Conservation (phyloP, 2,797 vertebrate genomes). For the Alouatta caraya region DNA sequence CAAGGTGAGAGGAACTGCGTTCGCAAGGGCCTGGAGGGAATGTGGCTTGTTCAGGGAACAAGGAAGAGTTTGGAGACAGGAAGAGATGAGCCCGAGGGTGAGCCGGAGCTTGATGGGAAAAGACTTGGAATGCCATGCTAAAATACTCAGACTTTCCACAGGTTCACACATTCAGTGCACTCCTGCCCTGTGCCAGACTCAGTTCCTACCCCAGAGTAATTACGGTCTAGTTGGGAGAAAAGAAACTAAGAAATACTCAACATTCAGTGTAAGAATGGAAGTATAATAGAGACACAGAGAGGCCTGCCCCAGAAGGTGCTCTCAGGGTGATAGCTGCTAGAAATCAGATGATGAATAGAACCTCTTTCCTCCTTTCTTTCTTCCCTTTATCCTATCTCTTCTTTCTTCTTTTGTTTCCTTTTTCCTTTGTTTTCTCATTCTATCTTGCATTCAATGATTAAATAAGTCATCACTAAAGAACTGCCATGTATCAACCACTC, state of each 20-base stretch:
- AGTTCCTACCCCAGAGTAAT: not conserved
- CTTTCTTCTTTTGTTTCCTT: not conserved
- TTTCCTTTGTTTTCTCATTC: not conserved
- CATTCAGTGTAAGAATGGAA: not conserved
- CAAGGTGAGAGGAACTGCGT: rapidly evolving
- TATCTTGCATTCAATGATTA: not conserved
- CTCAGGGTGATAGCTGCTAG: not conserved
- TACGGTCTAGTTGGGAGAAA: not conserved
- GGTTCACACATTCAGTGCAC: not conserved
- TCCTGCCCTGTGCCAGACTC: not conserved
- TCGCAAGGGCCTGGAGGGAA: not conserved
- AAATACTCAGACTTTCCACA: rapidly evolving
- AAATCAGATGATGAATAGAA: not conserved
- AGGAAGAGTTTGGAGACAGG: not conserved
- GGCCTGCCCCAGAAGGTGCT: not conserved
- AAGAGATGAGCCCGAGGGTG: not conserved
- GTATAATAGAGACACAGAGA: not conserved
- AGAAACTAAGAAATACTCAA: not conserved
- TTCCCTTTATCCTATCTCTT: not conserved
- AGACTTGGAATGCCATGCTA: not conserved
- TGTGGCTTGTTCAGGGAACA: not conserved
- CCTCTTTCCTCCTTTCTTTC: not conserved
- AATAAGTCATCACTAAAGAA: not conserved
- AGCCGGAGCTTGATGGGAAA: not conserved
- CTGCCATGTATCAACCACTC: not conserved